Percentiles rank a stretch among this genome's conserved stretches.
These are phyloP conservation scores for Drosophila prosaltans DNA, from an alignment of 1,140 invertebrate genomes.

Conservation along the genomic window DNA sequence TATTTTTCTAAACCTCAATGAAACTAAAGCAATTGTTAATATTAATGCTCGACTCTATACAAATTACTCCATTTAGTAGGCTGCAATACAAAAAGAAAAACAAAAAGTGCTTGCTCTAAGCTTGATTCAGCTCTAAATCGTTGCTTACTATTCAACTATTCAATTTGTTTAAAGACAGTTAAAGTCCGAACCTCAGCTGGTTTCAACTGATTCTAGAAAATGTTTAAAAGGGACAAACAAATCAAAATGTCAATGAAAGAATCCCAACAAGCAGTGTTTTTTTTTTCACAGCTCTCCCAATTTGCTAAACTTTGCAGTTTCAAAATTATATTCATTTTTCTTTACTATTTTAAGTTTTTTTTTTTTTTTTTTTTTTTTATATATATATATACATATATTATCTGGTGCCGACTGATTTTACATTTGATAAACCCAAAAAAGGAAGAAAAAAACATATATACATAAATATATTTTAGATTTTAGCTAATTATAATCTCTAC, in stretches of 20 bases:
- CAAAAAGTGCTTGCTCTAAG: background rate
- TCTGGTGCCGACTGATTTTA: constrained; percentile 58
- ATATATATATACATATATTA: constrained; percentile 31
- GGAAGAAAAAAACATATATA: constrained; percentile 41
- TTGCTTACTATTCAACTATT: background rate
- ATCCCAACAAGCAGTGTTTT: background rate
- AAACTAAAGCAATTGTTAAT: constrained; percentile 11
- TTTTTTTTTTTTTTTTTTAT: constrained; percentile 39
- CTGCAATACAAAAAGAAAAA: background rate
- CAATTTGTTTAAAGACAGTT: background rate
- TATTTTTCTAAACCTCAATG: constrained; percentile 20
- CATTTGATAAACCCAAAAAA: constrained; percentile 44
- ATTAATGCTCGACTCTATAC: background rate
- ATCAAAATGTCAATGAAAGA: background rate
- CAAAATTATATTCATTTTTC: background rate
- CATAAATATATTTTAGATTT: constrained; percentile 43
- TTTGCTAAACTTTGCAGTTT: background rate
- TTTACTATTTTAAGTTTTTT: constrained; percentile 42
- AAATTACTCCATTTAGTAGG: background rate
- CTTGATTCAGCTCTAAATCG: background rate
- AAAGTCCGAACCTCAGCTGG: background rate
- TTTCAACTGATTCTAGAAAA: background rate
- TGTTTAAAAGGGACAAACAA: background rate
- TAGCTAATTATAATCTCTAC: constrained; percentile 52
- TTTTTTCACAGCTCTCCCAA: background rate